These are phyloP conservation scores for Eurypyga helias DNA, from an alignment of 2,113 vertebrate species.

Conservation along the genomic window DNA sequence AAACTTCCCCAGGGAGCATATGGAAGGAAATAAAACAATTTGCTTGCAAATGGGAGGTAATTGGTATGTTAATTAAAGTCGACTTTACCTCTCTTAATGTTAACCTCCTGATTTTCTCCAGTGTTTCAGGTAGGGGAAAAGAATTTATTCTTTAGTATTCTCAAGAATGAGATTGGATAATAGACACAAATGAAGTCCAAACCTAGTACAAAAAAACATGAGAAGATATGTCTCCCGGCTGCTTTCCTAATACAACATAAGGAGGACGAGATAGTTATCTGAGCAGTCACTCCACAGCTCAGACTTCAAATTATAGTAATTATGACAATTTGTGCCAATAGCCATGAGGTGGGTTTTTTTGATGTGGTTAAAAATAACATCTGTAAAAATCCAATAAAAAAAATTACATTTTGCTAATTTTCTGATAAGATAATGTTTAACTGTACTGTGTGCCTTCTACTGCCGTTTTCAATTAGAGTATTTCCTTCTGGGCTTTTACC, in stretches of 20 bases:
- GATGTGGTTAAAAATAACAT: constrained; percentile 87
- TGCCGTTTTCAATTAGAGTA: constrained; percentile 80
- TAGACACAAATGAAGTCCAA: constrained; percentile 82
- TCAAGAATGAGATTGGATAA: constrained; percentile 80
- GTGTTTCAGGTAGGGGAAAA: constrained; percentile 75
- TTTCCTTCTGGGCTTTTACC: constrained; percentile 78
- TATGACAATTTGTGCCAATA: constrained; percentile 85
- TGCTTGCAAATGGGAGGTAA: constrained; percentile 76
- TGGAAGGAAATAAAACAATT: constrained; percentile 77
- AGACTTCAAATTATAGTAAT: constrained; percentile 86
- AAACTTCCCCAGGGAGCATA: constrained; percentile 52
- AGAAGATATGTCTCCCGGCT: constrained; percentile 76
- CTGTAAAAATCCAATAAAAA: constrained; percentile 83
- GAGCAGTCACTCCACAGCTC: constrained; percentile 74
- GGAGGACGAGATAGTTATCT: constrained; percentile 78
- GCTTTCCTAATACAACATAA: constrained; percentile 66
- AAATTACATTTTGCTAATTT: constrained; percentile 87
- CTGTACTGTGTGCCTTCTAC: constrained; percentile 71
- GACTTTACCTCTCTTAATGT: constrained; percentile 76
- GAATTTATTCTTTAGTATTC: constrained; percentile 77
- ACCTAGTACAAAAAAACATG: constrained; percentile 71
- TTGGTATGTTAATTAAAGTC: constrained; percentile 82
- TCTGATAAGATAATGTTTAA: constrained; percentile 85
- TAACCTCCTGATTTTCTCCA: constrained; percentile 81
- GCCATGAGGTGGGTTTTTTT: constrained; percentile 82